phyloP scores from a whole-genome alignment of 2,113 vertebrate species.

The Clinocottus analis region DNA sequence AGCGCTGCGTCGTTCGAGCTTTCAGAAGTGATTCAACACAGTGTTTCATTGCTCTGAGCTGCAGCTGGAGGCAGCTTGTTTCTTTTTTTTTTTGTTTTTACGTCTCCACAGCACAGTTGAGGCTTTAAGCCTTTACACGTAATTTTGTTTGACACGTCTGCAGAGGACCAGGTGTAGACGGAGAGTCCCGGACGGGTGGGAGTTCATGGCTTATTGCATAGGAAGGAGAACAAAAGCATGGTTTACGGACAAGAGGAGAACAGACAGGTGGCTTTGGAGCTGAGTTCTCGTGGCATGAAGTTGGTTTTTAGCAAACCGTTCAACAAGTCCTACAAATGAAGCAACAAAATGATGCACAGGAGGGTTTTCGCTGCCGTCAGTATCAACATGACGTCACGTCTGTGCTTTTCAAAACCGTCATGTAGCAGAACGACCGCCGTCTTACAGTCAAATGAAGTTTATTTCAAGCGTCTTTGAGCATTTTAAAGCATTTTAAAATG shows the following conservation, averaged over 20 bases:
- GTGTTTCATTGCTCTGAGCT: constrained; percentile 9
- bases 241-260: neutral
- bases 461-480: too few species aligned
- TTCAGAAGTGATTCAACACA: constrained; percentile 5
- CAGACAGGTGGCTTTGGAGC: neutral
- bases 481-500: too few species aligned
- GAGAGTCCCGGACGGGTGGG: neutral
- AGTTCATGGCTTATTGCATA: neutral
- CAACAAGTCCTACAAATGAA: neutral
- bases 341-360: neutral
- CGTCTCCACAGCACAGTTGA: neutral
- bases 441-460: too few species aligned
- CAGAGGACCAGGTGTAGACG: neutral
- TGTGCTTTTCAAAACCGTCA: neutral
- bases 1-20: neutral
- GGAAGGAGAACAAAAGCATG: neutral
- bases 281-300: too few species aligned
- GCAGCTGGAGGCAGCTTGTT: constrained; percentile 1
- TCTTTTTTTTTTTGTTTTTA: constrained; percentile 13
- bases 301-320: neutral
- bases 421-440: too few species aligned
- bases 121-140: constrained; percentile 3
- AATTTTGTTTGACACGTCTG: neutral
- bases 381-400: neutral
- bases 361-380: neutral